Percentiles rank a stretch among this genome's conserved stretches.
phyloP scores from a whole-genome alignment of 2,888 invertebrate species.

The Cheilosia vernalis region DNA sequence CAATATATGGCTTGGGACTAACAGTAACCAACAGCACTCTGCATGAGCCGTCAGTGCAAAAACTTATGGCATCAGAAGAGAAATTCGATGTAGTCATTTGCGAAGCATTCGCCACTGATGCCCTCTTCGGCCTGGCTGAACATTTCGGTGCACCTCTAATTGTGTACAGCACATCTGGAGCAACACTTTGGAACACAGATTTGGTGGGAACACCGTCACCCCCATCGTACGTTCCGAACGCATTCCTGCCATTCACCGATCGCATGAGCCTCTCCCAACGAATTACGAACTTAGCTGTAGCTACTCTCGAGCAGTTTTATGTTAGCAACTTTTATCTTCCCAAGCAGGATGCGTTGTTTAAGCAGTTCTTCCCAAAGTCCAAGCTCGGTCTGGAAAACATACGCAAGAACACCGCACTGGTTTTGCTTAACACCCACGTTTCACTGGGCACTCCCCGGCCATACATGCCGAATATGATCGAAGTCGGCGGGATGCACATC shows the following conservation, averaged over 20 bases:
- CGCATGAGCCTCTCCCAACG: slow-evolving; percentile 81
- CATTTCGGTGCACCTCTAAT: slow-evolving; percentile 81
- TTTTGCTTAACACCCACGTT: slow-evolving; percentile 82
- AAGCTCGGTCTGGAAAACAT: slow-evolving; percentile 78
- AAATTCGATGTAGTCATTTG: slow-evolving; percentile 82
- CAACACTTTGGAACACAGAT: slow-evolving; percentile 80
- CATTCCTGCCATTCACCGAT: slow-evolving; percentile 79
- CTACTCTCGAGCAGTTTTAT: slow-evolving; percentile 77
- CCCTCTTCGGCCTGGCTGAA: slow-evolving; percentile 81
- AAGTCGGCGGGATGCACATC: slow-evolving; percentile 83
- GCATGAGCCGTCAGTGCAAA: slow-evolving; percentile 76
- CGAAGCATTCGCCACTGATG: slow-evolving; percentile 82
- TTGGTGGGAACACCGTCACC: slow-evolving; percentile 81
- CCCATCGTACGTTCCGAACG: slow-evolving; percentile 80
- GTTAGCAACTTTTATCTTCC: slow-evolving; percentile 79
- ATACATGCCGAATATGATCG: slow-evolving; percentile 82
- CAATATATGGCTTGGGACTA: slow-evolving; percentile 75
- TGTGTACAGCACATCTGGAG: slow-evolving; percentile 79
- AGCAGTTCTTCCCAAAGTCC: slow-evolving; percentile 78
- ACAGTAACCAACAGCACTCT: slow-evolving; percentile 77
- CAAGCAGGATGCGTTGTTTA: slow-evolving; percentile 78
- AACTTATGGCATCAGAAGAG: slow-evolving; percentile 79
- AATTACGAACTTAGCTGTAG: slow-evolving; percentile 79
- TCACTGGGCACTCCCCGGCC: slow-evolving; percentile 81
- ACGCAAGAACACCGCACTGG: slow-evolving; percentile 79